Conservation (phyloP, 1,140 invertebrate species). For the Paraescarpia echinospica region DNA sequence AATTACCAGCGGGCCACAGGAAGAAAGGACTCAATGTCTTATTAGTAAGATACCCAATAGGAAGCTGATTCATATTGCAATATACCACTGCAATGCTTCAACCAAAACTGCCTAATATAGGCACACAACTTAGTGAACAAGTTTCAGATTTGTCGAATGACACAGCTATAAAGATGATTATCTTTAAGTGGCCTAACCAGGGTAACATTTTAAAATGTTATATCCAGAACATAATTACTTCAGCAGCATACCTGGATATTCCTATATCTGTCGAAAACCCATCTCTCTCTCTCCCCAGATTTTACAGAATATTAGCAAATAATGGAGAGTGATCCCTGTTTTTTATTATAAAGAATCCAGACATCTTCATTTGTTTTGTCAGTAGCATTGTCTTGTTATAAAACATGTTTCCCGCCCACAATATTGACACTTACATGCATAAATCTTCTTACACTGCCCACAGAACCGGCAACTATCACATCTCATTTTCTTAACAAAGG, state of each 20-base stretch:
- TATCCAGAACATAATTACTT: neutral
- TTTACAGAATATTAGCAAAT: too few species aligned
- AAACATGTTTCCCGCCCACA: neutral
- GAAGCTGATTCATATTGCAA: neutral
- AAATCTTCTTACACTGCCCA: neutral
- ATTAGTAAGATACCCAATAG: neutral
- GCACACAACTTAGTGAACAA: too few species aligned
- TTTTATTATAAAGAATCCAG: neutral
- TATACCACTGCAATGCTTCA: neutral
- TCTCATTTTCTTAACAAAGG: neutral
- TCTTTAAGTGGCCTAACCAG: too few species aligned
- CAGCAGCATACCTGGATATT: neutral
- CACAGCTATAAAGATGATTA: too few species aligned
- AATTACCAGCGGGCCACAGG: too few species aligned
- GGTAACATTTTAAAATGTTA: too few species aligned
- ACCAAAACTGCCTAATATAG: neutral
- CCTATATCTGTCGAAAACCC: too few species aligned
- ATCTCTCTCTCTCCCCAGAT: too few species aligned
- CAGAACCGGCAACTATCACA: neutral
- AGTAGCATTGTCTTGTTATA: neutral
- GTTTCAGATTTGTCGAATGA: too few species aligned
- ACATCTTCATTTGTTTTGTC: neutral
- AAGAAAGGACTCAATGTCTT: too few species aligned
- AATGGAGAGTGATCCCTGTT: too few species aligned
- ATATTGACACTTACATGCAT: neutral